A percentile compares a stretch with the other conserved stretches of the same genome.
Evolutionary conservation across 2,888 invertebrate genomes (phyloP).

Genomic region (Scelioninae gen. 2): DNA sequence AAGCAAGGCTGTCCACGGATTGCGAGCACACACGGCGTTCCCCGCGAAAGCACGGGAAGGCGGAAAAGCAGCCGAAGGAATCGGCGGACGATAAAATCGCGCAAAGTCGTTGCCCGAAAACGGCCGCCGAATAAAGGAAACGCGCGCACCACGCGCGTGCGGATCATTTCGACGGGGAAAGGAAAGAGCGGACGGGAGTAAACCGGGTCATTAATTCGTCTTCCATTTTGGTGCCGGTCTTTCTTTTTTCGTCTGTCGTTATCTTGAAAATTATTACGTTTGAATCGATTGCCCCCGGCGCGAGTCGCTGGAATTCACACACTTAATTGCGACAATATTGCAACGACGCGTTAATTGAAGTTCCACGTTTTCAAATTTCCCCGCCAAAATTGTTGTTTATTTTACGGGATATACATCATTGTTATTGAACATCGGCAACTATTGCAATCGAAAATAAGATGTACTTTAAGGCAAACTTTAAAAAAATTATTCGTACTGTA

Average conservation of each 20-base stretch:
- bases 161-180: constrained; percentile 46
- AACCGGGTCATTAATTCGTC: constrained; percentile 61
- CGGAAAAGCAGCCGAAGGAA: constrained; percentile 63
- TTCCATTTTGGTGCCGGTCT: constrained; percentile 13
- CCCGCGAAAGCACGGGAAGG: constrained; percentile 61
- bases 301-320: constrained; percentile 6
- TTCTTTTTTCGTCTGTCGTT: constrained; percentile 6
- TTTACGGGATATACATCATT: too few species aligned
- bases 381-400: too few species aligned
- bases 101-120: constrained; percentile 67
- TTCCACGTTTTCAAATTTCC: too few species aligned
- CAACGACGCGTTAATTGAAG: too few species aligned
- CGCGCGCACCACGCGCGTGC: constrained; percentile 21
- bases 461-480: too few species aligned
- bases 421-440: too few species aligned
- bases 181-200: constrained; percentile 52
- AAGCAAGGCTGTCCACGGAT: constrained; percentile 45
- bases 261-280: constrained; percentile 23
- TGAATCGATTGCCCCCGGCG: constrained; percentile 3
- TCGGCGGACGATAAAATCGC: constrained; percentile 66
- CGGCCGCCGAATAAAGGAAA: constrained; percentile 57
- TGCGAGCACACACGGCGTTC: constrained; percentile 62
- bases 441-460: too few species aligned
- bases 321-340: constrained; percentile 14
- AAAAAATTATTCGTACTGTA: too few species aligned